Evolutionary conservation across 1,140 invertebrate genomes (phyloP).

Genomic region (Oncopodura yosiiana): DNA sequence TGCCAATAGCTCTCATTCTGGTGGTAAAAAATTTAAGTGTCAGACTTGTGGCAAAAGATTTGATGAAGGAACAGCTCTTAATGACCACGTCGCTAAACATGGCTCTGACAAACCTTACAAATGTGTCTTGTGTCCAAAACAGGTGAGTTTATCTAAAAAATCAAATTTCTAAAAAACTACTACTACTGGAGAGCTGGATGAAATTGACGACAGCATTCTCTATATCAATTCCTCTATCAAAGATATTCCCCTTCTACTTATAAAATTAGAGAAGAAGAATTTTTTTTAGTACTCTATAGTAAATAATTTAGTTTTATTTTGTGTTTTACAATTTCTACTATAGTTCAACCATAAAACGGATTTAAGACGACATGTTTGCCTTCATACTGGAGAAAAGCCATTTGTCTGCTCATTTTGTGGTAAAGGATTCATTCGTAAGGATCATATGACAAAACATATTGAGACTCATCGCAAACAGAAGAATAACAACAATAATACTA

Average conservation of each 20-base stretch:
- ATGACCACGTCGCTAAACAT: constrained; percentile 64
- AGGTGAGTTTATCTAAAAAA: too few species aligned
- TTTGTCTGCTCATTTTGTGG: constrained; percentile 68
- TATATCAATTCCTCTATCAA: too few species aligned
- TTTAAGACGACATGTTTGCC: constrained; percentile 72
- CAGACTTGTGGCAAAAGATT: constrained; percentile 73
- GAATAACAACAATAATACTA: background rate
- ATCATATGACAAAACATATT: constrained; percentile 87
- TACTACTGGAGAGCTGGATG: too few species aligned
- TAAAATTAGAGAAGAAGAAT: too few species aligned
- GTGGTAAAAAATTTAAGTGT: constrained; percentile 76
- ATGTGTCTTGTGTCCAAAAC: constrained; percentile 76
- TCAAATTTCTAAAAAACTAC: too few species aligned
- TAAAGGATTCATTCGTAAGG: constrained; percentile 86
- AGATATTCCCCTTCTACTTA: too few species aligned
- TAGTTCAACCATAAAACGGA: constrained; percentile 87
- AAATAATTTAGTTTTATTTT: too few species aligned
- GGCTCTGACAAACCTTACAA: constrained; percentile 76
- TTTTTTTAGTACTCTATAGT: too few species aligned
- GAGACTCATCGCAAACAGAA: constrained; percentile 63
- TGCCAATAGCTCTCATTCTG: constrained; percentile 77
- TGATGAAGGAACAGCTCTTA: constrained; percentile 40
- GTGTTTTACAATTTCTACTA: too few species aligned
- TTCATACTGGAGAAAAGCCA: constrained; percentile 65
- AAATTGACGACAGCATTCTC: too few species aligned